Percentiles rank a stretch among this genome's conserved stretches.
phyloP scores from a whole-genome alignment of 1,140 invertebrate genomes.

The Lasioglossum albipes region DNA sequence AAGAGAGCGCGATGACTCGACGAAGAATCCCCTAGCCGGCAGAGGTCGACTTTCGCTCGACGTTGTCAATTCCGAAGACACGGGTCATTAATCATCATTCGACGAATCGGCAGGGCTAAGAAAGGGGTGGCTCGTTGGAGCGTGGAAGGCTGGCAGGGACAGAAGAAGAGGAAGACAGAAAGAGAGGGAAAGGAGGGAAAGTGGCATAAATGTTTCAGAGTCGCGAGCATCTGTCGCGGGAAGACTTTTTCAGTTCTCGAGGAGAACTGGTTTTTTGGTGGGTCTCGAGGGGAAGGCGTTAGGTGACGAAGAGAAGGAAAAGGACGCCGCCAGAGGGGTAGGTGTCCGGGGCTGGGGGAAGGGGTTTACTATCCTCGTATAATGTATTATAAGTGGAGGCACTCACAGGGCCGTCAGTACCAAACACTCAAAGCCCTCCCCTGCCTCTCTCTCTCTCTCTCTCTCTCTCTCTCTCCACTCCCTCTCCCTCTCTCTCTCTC shows the following conservation, averaged over 20 bases:
- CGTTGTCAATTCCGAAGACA: too few relatives aligned
- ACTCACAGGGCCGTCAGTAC: slow-evolving; percentile 68
- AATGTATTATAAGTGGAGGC: slow-evolving; percentile 70
- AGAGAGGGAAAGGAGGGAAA: slow-evolving; percentile 5
- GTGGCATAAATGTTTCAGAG: slow-evolving; percentile 57
- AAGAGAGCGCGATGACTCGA: too few relatives aligned
- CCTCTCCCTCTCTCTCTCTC: background rate
- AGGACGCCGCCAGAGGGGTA: background rate
- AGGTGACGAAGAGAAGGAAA: slow-evolving; percentile 30
- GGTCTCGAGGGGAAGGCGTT: slow-evolving; percentile 26
- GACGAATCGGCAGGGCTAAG: slow-evolving; percentile 12
- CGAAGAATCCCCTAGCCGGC: too few relatives aligned
- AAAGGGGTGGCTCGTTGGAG: background rate
- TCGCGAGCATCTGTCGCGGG: slow-evolving; percentile 57
- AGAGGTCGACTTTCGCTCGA: too few relatives aligned
- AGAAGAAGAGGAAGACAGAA: too few relatives aligned
- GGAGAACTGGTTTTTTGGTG: slow-evolving; percentile 54
- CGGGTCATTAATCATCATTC: slow-evolving; percentile 45
- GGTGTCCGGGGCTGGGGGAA: background rate
- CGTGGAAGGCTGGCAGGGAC: background rate
- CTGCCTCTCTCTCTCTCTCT: slow-evolving; percentile 19
- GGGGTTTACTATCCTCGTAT: slow-evolving; percentile 56
- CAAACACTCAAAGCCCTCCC: slow-evolving; percentile 62
- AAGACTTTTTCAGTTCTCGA: slow-evolving; percentile 49
- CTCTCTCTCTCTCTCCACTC: background rate